phyloP scores from a whole-genome alignment of 2,113 vertebrate species.

The Ia io region DNA sequence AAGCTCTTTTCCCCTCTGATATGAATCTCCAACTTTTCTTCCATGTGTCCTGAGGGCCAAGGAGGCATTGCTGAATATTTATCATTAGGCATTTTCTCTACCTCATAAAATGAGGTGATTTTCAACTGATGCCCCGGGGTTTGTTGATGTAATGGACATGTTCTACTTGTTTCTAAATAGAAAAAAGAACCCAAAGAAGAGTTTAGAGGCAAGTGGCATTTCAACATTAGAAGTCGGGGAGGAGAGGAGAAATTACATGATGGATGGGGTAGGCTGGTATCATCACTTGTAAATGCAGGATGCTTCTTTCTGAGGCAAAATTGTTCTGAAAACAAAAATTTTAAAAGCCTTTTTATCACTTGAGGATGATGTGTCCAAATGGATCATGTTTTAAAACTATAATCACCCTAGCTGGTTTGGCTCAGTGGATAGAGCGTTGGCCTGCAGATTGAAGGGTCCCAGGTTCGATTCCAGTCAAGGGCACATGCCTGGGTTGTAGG shows the following conservation, averaged over 20 bases:
- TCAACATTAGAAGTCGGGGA: neutral
- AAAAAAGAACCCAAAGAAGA: neutral
- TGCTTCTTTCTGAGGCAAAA: conserved; percentile 26
- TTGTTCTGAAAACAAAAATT: neutral
- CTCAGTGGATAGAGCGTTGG: no score
- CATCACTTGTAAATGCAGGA: neutral
- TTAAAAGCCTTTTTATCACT: neutral
- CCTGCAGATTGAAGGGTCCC: no score
- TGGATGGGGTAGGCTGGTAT: neutral
- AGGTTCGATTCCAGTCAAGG: no score
- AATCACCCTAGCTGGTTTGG: no score
- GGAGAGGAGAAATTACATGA: neutral
- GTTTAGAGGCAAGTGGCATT: neutral
- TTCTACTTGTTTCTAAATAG: neutral
- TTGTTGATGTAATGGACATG: neutral
- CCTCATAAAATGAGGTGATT: neutral
- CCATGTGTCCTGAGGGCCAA: neutral
- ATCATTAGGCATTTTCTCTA: neutral
- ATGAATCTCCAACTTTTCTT: neutral
- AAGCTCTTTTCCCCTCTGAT: neutral
- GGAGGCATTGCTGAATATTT: neutral
- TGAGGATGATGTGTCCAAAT: neutral
- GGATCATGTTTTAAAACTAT: conserved; percentile 15
- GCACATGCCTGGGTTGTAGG: no score
- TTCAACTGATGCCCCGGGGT: neutral